Evolutionary conservation across 2,888 invertebrate species (phyloP).

Genomic region (Bruchidius siliquastri): DNA sequence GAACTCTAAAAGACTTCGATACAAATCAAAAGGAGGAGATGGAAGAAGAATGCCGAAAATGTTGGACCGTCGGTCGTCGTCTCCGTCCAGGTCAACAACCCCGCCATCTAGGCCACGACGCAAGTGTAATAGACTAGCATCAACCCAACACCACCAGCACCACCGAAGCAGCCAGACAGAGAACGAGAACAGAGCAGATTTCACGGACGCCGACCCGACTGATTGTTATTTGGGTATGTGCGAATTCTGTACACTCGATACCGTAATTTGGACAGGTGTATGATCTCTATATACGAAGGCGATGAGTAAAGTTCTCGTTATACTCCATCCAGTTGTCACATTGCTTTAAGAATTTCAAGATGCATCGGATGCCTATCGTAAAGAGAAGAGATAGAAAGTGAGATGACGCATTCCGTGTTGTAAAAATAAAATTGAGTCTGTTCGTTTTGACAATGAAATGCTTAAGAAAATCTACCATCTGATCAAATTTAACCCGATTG

Average conservation of each 20-base stretch:
- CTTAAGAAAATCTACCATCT: too few species aligned
- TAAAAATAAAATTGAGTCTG: too few species aligned
- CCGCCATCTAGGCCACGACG: background rate
- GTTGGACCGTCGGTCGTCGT: background rate
- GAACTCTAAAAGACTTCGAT: background rate
- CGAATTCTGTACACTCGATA: background rate
- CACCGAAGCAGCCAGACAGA: background rate
- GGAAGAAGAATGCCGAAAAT: background rate
- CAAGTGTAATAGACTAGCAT: background rate
- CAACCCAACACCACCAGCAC: background rate
- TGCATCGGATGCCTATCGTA: too few species aligned
- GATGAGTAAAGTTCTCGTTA: background rate
- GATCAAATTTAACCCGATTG: too few species aligned
- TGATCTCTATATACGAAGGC: background rate
- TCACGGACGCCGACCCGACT: background rate
- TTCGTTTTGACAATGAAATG: too few species aligned
- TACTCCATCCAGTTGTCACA: too few species aligned
- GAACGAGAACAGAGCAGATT: background rate
- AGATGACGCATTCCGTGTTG: too few species aligned
- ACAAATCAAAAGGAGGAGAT: background rate
- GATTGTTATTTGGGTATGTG: background rate
- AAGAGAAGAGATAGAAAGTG: too few species aligned
- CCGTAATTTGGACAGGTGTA: background rate
- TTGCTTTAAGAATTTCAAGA: too few species aligned
- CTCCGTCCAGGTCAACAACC: background rate